Conservation (phyloP, 2,888 invertebrate species). For the Frankliniella intonsa region DNA sequence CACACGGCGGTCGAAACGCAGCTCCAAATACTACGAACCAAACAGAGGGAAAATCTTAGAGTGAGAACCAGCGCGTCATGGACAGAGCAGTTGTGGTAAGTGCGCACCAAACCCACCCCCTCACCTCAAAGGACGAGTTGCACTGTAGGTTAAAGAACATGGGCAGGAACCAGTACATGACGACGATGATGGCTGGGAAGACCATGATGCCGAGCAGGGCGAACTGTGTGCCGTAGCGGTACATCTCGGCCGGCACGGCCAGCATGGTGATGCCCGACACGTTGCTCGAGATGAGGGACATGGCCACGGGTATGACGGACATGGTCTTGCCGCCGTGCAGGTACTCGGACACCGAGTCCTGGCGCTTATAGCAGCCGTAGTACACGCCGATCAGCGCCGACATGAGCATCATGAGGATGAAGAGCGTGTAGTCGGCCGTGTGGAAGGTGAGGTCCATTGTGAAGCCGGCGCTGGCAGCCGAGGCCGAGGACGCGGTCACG, state of each 20-base stretch:
- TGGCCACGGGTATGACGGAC: constrained; percentile 73
- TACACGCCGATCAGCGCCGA: constrained; percentile 56
- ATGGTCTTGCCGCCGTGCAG: constrained; percentile 70
- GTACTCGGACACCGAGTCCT: constrained; percentile 62
- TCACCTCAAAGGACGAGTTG: constrained; percentile 70
- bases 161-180: constrained; percentile 63
- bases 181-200: constrained; percentile 60
- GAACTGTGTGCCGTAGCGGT: constrained; percentile 68
- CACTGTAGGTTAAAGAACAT: constrained; percentile 70
- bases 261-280: constrained; percentile 69
- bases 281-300: constrained; percentile 75
- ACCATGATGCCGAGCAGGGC: constrained; percentile 63
- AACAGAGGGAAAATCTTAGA: too few species aligned
- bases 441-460: not conserved
- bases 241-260: constrained; percentile 71
- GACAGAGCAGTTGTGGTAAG: too few species aligned
- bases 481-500: too few species aligned
- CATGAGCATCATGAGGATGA: constrained; percentile 49
- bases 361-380: constrained; percentile 56
- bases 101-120: constrained; percentile 9
- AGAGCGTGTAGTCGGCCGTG: constrained; percentile 53
- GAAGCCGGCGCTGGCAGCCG: too few species aligned
- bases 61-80: too few species aligned
- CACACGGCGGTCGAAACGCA: constrained; percentile 64
- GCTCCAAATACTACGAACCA: constrained; percentile 58